A percentile compares a stretch with the other conserved stretches of the same genome.
Evolutionary conservation across 2,888 invertebrate genomes (phyloP).

Genomic region (Patella caerulea): DNA sequence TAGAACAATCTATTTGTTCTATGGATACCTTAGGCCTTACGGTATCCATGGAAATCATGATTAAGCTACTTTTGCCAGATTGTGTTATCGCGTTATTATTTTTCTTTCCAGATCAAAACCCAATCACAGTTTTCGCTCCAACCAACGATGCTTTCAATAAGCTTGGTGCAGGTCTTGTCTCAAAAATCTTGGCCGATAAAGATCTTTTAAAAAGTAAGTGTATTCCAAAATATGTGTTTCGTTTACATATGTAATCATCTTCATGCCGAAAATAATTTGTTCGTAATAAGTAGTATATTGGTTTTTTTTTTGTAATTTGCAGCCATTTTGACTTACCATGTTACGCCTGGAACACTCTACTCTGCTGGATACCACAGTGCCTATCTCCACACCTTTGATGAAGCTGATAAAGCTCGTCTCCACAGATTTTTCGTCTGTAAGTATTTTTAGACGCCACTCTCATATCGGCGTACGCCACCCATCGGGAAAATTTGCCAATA

Average conservation of each 20-base stretch:
- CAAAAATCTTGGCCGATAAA: slow-evolving; percentile 41
- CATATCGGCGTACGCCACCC: no score
- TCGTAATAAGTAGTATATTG: no score
- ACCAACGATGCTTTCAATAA: slow-evolving; percentile 78
- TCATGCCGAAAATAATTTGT: no score
- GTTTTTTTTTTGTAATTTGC: slow-evolving; percentile 7
- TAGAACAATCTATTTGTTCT: no score
- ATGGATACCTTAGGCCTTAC: no score
- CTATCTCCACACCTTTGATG: slow-evolving; percentile 45
- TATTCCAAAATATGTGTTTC: neutral
- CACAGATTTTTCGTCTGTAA: slow-evolving; percentile 35
- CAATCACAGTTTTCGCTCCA: slow-evolving; percentile 80
- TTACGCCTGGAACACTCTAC: slow-evolving; percentile 53
- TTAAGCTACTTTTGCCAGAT: neutral
- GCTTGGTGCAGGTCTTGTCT: slow-evolving; percentile 49
- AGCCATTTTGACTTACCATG: slow-evolving; percentile 57
- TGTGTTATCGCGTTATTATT: neutral
- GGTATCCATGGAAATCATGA: neutral
- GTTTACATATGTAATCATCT: no score
- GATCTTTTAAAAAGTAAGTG: slow-evolving; percentile 45
- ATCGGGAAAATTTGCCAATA: no score
- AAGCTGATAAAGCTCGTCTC: slow-evolving; percentile 41
- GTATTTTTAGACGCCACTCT: neutral
- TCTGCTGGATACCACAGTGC: slow-evolving; percentile 44
- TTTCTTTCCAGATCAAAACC: slow-evolving; percentile 34